Conservation (phyloP, 2,888 invertebrate genomes). For the Erpobdella octoculata region DNA sequence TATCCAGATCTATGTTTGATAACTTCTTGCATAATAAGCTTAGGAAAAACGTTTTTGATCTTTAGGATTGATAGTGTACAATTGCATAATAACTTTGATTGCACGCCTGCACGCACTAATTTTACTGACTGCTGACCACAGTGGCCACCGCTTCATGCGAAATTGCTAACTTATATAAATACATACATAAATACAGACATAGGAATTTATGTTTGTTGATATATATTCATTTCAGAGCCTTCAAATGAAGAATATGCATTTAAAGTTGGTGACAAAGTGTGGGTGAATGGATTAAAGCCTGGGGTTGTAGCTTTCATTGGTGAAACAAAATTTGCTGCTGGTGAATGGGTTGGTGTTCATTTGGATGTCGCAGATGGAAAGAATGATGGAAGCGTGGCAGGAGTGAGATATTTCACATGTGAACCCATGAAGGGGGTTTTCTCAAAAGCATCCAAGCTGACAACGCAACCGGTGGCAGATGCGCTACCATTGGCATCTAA, state of each 20-base stretch:
- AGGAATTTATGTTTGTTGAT: too few relatives aligned
- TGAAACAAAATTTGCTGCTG: slow-evolving; percentile 51
- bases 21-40: too few relatives aligned
- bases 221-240: too few relatives aligned
- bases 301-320: slow-evolving; percentile 51
- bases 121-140: too few relatives aligned
- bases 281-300: slow-evolving; percentile 56
- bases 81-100: too few relatives aligned
- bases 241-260: slow-evolving; percentile 56
- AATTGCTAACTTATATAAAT: too few relatives aligned
- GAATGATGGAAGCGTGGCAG: slow-evolving; percentile 52
- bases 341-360: slow-evolving; percentile 52
- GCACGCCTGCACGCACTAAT: too few relatives aligned
- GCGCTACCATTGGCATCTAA: background rate
- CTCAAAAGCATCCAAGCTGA: slow-evolving; percentile 65
- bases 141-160: too few relatives aligned
- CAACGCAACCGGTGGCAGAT: slow-evolving; percentile 25
- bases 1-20: too few relatives aligned
- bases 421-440: slow-evolving; percentile 51
- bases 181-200: too few relatives aligned
- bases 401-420: slow-evolving; percentile 52
- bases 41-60: too few relatives aligned
- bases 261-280: slow-evolving; percentile 86
- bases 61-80: too few relatives aligned
- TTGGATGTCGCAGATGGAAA: slow-evolving; percentile 51